Evolutionary conservation across 1,140 invertebrate species (phyloP), one percentile per base, ranked within the genome.

Genomic region (Heliconius eleuchia): DNA sequence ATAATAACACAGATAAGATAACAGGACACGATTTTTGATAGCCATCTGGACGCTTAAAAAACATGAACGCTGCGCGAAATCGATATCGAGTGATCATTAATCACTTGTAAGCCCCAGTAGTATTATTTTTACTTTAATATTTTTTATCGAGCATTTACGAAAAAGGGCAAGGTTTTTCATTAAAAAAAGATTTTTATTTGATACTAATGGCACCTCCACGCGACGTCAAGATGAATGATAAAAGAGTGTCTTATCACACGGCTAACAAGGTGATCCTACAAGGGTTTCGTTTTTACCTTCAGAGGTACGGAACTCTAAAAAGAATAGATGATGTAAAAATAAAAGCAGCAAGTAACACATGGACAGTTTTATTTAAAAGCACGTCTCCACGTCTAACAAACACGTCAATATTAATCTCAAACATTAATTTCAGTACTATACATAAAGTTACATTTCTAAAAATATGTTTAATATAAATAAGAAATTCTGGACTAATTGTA

Each of bases 371-470:
- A 77, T 73, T 73, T 34, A 73, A 66, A 73, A 78, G 42, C 50
- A 78, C 72, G 30, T 73, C 46, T 71, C 50, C 76, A 77, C 70
- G 30, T 77, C 13, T 77, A 71, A 72, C 66, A 77, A 77, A 50
- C 70, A 39, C 66, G 2, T 73, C 77, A 52, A 73, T 19, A 73
- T 57, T 66, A 73, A 73, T 73, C 71, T 73, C 71, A 78, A 27
- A 66, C 27, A 78, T 78, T 78, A 52, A 71, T 78, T 60, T 73
- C 71, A 78, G 57, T 73, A 77, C 39, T 37, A n/a, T 55, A 71
- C 52, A 55, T 52, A 77, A 52, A 78, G 66, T 73, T 55, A 11
- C 52, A 57, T 39, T 73, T 78, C 77, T 78, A 78, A 78, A 73
- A 78, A 78, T 78, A 78, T 77, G 73, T 30, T 42, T 30, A 72